Evolutionary conservation across 2,888 invertebrate species (phyloP), one percentile per base, ranked within the genome.

Genomic region (Spodoptera littoralis): DNA sequence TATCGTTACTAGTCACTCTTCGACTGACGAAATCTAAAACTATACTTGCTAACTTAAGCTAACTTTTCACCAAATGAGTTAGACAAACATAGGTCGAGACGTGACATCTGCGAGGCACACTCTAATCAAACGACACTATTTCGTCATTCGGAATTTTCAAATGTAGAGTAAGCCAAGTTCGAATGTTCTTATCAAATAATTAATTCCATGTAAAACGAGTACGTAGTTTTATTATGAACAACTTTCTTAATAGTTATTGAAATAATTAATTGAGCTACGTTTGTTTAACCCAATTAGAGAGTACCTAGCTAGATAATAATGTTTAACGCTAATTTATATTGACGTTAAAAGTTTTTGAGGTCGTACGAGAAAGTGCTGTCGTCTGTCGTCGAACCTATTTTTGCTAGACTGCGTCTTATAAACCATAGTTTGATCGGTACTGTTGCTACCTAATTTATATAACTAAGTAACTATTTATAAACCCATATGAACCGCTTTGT

Each of bases 131-230:
- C 47, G 52, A 51, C 70, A 62, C 56, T 27, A 60, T 72, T 72
- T 75, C 66, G 59, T 57, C 71, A 75, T 18, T 9, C 1, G 22
- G 53, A 56, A 27, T 75, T 75, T 49, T 55, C 52, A 56, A 75
- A 75, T 64, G 71, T 59, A 64, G 57, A 71, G 76, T 65, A 72
- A 65, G 72, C 24, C 72, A 75, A 70, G 66, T 54, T 76, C 71
- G 18, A 59, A 56, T 50, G 30, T 24, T 45, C 60, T 74, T 70
- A 70, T 70, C 70, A 70, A 46, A 50, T 62, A 54, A 74, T 63
- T 70, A 53, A 53, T 50, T 61, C 61, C 51, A 1, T 46, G 18
- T 65, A 44, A 71, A 71, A 46, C 42, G 48, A 49, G 65, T 27
- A 22, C 22, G 46, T 55, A 43, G 65, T 53, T 64, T 42, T 46